These are phyloP conservation scores for Prorops nasuta DNA, from an alignment of 1,140 invertebrate species.

Conservation along the genomic window DNA sequence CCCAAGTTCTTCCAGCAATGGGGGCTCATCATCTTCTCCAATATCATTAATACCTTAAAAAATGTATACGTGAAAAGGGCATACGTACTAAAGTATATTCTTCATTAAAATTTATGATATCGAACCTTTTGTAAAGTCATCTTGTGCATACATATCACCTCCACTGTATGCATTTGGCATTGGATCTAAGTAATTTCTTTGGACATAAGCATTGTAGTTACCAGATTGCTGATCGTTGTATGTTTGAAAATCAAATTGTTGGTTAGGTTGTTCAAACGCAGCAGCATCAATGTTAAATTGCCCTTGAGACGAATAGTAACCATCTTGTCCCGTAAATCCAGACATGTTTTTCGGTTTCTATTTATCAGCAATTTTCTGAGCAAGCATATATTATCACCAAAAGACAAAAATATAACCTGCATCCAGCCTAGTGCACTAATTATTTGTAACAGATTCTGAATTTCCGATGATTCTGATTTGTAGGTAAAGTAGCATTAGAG, in stretches of 20 bases:
- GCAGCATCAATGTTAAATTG: constrained; percentile 44
- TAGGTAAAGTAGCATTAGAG: too few relatives aligned
- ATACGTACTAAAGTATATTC: too few relatives aligned
- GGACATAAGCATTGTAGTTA: constrained; percentile 35
- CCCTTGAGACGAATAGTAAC: constrained; percentile 38
- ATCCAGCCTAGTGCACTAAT: too few relatives aligned
- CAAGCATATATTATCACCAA: too few relatives aligned
- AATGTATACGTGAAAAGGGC: too few relatives aligned
- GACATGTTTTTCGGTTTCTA: constrained; percentile 35
- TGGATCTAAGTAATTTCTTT: constrained; percentile 43
- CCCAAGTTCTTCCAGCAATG: constrained; percentile 84
- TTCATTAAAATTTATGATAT: too few relatives aligned
- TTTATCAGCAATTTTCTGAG: neutral
- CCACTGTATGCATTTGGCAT: constrained; percentile 34
- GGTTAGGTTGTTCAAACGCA: constrained; percentile 48
- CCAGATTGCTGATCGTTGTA: constrained; percentile 39
- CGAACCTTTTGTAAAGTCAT: constrained; percentile 45
- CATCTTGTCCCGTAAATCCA: constrained; percentile 38
- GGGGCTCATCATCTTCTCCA: constrained; percentile 70
- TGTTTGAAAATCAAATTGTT: constrained; percentile 50
- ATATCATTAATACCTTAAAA: constrained; percentile 21
- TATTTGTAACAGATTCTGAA: too few relatives aligned
- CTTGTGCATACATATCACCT: constrained; percentile 34
- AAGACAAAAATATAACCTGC: too few relatives aligned
- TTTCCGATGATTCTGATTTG: too few relatives aligned